These are phyloP conservation scores for Vespertilio murinus DNA, from an alignment of 2,797 vertebrate species.

Conservation along the genomic window DNA sequence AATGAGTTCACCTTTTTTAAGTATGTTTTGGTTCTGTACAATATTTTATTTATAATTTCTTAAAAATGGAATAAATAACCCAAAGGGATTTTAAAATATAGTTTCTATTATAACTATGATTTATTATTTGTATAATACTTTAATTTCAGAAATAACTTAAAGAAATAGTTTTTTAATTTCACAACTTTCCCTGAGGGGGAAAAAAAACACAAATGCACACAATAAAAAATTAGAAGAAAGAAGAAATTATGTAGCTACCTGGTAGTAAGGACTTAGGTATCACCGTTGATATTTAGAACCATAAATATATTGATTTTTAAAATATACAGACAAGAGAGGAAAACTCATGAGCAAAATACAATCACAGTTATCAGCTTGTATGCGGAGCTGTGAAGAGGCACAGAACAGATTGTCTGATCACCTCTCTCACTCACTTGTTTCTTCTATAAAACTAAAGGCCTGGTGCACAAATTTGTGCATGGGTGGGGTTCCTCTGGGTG, in stretches of 20 bases:
- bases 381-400: neutral
- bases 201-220: constrained; percentile 16
- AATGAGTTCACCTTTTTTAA: neutral
- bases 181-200: neutral
- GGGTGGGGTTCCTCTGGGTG: too few species aligned
- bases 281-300: neutral
- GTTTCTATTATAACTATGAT: neutral
- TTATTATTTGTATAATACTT: neutral
- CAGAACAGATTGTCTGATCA: neutral
- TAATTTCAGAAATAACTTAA: constrained; percentile 36
- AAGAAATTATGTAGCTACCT: neutral
- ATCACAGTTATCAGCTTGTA: neutral
- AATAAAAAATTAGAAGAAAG: constrained; percentile 4
- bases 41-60: neutral
- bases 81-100: neutral
- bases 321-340: neutral
- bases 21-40: neutral
- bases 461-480: too few species aligned
- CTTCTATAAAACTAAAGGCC: neutral
- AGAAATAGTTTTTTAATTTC: constrained; percentile 10
- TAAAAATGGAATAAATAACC: neutral
- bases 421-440: neutral
- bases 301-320: neutral
- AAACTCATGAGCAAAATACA: neutral
- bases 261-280: neutral